Base-by-base conservation (phyloP, 2,113 vertebrate genomes). In the Oxygymnocypris stewartii region DNA sequence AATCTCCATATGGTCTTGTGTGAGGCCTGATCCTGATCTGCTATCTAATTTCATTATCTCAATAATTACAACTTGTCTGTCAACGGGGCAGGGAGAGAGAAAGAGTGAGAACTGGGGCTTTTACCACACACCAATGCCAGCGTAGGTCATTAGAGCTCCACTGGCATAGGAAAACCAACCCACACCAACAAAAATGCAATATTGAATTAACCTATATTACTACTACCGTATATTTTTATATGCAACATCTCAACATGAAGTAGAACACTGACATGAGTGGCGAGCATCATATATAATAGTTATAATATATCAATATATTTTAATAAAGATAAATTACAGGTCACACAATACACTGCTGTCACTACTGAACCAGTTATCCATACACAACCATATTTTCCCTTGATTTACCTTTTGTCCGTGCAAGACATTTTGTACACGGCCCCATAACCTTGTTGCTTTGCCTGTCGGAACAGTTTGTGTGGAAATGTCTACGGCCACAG, bases 1-100 rank as follows among this genome's bases (percentile, higher is more conserved):
- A 83, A 90, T 84, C 84, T 67, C 87, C 91, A 90, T 91, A 88
- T 93, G 93, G 84, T 87, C 89, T 85, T n/a, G n/a, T 85, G 87
- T 84, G 59, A 88, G 85, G 85, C 85, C 67, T 51, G 88, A 91
- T 92, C 88, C 81, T 76, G 86, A 88, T 90, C 86, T 89, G 84
- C 82, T 87, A 88, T 89, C 75, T 81, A 89, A 91, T 93, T 79
- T 57, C 20, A 88, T 75, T 85, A 87, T 84, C 82, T 83, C 54
- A 20, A 59, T 87, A 88, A 44, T 77, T 71, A 37, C 63, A 13
- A 35, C 80, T 74, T 71, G 51, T 31, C 59, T 80, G 54, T 63
- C 78, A 80, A 35, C 12, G 7, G 23, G 49, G n/a, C 59, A 74
- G 67, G 54, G 84, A 59, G 57, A 28, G 75, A 51, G 69, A 61